A percentile compares a stretch with the other conserved stretches of the same genome.
Conservation (phyloP, 2,113 vertebrate genomes). For the Caranx melampygus region DNA sequence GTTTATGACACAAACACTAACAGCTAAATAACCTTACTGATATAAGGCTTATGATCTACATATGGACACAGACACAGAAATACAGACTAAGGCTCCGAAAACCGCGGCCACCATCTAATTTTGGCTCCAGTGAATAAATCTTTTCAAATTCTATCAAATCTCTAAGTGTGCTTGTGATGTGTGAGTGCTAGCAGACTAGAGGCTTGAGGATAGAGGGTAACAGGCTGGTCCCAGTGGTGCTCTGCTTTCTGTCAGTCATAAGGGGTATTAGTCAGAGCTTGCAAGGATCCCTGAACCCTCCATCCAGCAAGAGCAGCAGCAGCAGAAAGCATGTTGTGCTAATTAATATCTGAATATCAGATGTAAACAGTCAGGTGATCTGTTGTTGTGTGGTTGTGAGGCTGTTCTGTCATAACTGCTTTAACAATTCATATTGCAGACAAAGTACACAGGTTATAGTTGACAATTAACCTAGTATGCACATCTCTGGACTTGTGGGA, state of each 20-base stretch:
- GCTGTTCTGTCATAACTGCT: too few species aligned
- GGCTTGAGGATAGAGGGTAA: constrained; percentile 27
- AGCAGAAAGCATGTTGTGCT: neutral
- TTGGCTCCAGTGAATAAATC: neutral
- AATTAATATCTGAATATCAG: too few species aligned
- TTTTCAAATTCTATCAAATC: constrained; percentile 21
- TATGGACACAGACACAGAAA: neutral
- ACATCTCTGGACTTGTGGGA: too few species aligned
- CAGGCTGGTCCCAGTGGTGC: constrained; percentile 9
- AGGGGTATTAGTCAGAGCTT: constrained; percentile 45
- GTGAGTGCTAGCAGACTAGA: constrained; percentile 6
- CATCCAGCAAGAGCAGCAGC: constrained; percentile 15
- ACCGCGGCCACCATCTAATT: constrained; percentile 7
- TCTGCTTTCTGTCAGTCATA: constrained; percentile 43
- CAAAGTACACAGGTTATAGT: too few species aligned
- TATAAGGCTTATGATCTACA: neutral
- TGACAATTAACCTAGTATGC: too few species aligned
- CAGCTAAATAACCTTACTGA: neutral
- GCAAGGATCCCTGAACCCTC: constrained; percentile 37
- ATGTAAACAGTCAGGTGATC: too few species aligned
- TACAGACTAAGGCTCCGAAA: neutral
- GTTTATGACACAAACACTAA: neutral
- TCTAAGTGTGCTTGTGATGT: neutral
- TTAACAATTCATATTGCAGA: too few species aligned
- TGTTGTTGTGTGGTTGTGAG: too few species aligned